Evolutionary conservation across 2,113 vertebrate species (phyloP).

Genomic region (Leptobrachium ailaonicum): DNA sequence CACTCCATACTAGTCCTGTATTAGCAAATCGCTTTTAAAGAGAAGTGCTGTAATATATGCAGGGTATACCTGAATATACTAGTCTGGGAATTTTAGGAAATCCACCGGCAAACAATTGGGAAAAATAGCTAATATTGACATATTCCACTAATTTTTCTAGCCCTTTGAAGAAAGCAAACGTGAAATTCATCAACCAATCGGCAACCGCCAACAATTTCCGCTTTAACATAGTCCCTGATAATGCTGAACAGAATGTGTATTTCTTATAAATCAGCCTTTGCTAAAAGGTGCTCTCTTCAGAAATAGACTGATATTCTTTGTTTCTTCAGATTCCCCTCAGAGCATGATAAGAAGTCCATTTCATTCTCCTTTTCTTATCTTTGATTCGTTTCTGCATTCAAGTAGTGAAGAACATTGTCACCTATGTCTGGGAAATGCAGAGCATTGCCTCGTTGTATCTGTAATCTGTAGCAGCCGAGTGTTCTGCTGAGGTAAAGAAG

Average conservation of each 20-base stretch:
- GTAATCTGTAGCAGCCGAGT: background rate
- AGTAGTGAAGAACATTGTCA: background rate
- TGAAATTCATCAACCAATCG: no score
- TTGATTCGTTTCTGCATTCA: background rate
- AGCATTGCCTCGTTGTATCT: background rate
- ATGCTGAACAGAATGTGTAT: background rate
- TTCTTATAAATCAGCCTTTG: background rate
- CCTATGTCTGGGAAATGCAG: background rate
- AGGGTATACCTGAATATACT: no score
- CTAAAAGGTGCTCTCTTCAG: background rate
- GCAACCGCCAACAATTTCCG: no score
- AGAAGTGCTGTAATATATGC: no score
- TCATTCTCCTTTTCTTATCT: slow-evolving; percentile 25
- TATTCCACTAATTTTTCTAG: no score
- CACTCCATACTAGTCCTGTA: no score
- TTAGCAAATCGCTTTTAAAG: no score
- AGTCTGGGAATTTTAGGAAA: no score
- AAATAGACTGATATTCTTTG: background rate
- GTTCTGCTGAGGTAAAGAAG: background rate
- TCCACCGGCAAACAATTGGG: no score
- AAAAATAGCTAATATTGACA: no score
- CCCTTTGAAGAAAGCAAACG: no score
- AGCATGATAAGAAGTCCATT: slow-evolving; percentile 26
- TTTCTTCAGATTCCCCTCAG: slow-evolving; percentile 1
- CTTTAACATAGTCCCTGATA: no score